These are phyloP conservation scores for Mylabris phalerata DNA, from an alignment of 1,140 invertebrate genomes.

Conservation along the genomic window DNA sequence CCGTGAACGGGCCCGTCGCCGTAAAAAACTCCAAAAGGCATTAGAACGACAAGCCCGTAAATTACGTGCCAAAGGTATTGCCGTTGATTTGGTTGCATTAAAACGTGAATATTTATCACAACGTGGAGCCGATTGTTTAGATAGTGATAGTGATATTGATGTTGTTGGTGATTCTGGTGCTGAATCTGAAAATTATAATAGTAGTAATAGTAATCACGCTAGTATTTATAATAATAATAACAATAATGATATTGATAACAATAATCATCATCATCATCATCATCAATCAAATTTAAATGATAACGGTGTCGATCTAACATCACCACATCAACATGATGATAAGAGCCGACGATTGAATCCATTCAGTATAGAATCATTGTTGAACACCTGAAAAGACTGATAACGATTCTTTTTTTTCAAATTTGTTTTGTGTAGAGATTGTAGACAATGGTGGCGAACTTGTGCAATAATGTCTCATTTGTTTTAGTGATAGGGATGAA, in stretches of 20 bases:
- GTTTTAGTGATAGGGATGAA: too few relatives aligned
- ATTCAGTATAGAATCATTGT: constrained; percentile 77
- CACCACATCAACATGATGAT: constrained; percentile 43
- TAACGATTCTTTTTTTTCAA: too few relatives aligned
- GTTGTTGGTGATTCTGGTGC: constrained; percentile 66
- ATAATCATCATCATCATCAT: constrained; percentile 9
- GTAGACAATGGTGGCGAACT: too few relatives aligned
- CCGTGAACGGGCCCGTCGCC: constrained; percentile 80
- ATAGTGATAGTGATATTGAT: constrained; percentile 56
- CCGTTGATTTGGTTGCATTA: constrained; percentile 77
- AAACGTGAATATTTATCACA: constrained; percentile 72
- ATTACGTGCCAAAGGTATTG: constrained; percentile 80
- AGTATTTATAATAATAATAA: not conserved
- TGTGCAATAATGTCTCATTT: too few relatives aligned
- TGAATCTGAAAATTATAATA: constrained; percentile 49
- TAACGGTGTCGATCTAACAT: constrained; percentile 37
- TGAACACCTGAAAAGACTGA: constrained; percentile 56
- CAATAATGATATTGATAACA: not conserved
- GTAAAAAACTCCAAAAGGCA: constrained; percentile 88
- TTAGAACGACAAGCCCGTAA: constrained; percentile 87
- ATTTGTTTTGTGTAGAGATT: too few relatives aligned
- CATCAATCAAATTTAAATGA: constrained; percentile 20
- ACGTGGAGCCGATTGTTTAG: constrained; percentile 54
- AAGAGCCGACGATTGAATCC: constrained; percentile 61
- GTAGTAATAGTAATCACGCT: constrained; percentile 19